Evolutionary conservation across 1,140 invertebrate species (phyloP).

Genomic region (Cephus cinctus): DNA sequence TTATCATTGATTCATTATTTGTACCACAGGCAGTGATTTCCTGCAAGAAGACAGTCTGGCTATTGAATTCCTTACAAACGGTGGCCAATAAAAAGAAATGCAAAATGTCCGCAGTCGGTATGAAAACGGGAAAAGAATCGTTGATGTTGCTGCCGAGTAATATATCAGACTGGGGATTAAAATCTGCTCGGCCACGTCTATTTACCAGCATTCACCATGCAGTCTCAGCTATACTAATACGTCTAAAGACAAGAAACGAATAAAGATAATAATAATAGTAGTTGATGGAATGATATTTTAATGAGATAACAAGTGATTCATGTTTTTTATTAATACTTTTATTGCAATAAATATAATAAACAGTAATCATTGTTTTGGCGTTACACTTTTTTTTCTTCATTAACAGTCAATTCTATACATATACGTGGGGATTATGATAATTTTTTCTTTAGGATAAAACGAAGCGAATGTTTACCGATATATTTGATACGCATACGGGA

Average conservation of each 20-base stretch:
- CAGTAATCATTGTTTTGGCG: conserved; percentile 40
- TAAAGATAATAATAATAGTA: conserved; percentile 22
- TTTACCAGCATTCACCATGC: too few relatives aligned
- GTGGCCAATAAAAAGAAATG: conserved; percentile 17
- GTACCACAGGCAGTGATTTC: conserved; percentile 17
- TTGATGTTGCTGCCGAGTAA: conserved; percentile 26
- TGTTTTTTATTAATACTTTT: conserved; percentile 37
- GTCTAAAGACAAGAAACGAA: too few relatives aligned
- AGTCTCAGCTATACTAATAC: too few relatives aligned
- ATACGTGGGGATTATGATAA: conserved; percentile 36
- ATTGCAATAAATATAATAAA: conserved; percentile 47
- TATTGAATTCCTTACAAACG: conserved; percentile 17
- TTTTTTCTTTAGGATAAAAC: conserved; percentile 33
- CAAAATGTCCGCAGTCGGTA: neutral
- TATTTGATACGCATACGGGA: conserved; percentile 29
- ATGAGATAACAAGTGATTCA: neutral
- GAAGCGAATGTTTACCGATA: conserved; percentile 37
- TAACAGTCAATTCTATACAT: conserved; percentile 46
- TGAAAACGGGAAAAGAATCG: conserved; percentile 11
- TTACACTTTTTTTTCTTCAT: too few relatives aligned
- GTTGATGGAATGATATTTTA: conserved; percentile 6
- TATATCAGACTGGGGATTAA: conserved; percentile 33
- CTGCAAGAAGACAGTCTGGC: conserved; percentile 20
- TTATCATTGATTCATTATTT: neutral
- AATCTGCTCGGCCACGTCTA: conserved; percentile 26